Evolutionary conservation across 2,797 vertebrate genomes (phyloP), one percentile per base, ranked within the genome.

Genomic region (Acipenser oxyrinchus): DNA sequence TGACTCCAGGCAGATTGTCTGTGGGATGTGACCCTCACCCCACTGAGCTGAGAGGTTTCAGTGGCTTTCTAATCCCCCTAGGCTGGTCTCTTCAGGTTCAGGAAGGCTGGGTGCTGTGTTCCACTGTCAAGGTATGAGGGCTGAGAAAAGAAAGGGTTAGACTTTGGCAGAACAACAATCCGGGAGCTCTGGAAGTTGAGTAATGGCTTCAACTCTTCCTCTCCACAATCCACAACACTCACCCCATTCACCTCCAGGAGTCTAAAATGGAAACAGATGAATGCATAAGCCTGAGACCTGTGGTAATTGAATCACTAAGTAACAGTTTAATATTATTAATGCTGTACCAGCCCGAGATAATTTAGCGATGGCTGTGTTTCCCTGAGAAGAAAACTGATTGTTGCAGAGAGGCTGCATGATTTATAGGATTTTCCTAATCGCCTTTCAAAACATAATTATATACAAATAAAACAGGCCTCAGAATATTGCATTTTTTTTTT

Each of bases 221-320:
- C 76, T 58, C 77, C 80, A 3, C 76, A 81, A 67, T 79, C 80
- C 66, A 90, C 70, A 66, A 88, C 85, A 0, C 73, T 65, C n/a
- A 82, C 73, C 9, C 81, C 82, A 0, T 88, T 87, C 66, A 90
- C 84, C 74, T 88, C 87, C 77, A 88, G 74, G 61, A 88, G 68
- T 73, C 88, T 89, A 13, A 6, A 67, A 65, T 59, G 59, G 8
- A 62, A 52, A 60, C 64, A 69, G 48, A 61, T 11, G 55, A 11
- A 58, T n/a, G 49, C 7, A 12, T 48, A 6, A n/a, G 55, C 48
- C 37, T 59, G 37, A 11, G 12, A 49, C n/a, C 37, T 59, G 53
- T 8, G 12, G 37, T 66, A 49, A 66, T 49, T 58, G 6, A 55
- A 59, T 50, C 48, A 49, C 48, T 59, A 49, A 49, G 65, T n/a